These are phyloP conservation scores for Drosophila bocki DNA, from an alignment of 1,140 invertebrate species.

Conservation along the genomic window DNA sequence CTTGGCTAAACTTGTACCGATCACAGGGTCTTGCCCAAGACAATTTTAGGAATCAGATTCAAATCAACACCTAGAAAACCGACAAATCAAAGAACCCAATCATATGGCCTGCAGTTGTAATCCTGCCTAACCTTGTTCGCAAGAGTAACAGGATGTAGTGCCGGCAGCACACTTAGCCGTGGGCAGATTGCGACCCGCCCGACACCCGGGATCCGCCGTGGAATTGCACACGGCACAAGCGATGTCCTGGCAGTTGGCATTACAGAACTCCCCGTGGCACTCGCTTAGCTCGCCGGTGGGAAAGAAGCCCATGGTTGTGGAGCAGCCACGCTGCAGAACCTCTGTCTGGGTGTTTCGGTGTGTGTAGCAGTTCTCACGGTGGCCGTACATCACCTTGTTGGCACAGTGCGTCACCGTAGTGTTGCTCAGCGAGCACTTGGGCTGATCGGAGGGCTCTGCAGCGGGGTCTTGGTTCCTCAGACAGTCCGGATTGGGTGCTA, in stretches of 20 bases:
- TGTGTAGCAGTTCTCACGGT: conserved; percentile 68
- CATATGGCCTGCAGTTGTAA: too few relatives aligned
- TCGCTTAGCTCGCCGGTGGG: conserved; percentile 60
- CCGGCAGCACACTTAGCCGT: conserved; percentile 48
- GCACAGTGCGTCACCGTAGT: conserved; percentile 54
- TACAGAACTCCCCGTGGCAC: conserved; percentile 74
- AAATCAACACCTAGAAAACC: neutral
- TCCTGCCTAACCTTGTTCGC: conserved; percentile 73
- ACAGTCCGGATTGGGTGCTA: conserved; percentile 55
- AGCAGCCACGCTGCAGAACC: conserved; percentile 70
- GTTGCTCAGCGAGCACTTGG: conserved; percentile 49
- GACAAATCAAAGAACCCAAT: neutral
- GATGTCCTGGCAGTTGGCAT: conserved; percentile 66
- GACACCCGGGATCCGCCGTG: conserved; percentile 58
- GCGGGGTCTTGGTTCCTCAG: conserved; percentile 45
- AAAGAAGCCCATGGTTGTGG: conserved; percentile 70
- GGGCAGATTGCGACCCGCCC: conserved; percentile 37
- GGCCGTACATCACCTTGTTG: conserved; percentile 74
- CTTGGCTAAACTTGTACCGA: neutral
- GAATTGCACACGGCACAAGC: conserved; percentile 68
- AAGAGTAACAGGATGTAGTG: conserved; percentile 68
- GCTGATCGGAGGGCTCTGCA: neutral
- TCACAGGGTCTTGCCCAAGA: neutral
- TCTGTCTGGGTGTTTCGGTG: conserved; percentile 66
- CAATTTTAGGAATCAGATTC: neutral